Evolutionary conservation across 2,888 invertebrate species (phyloP), one percentile per base, ranked within the genome.

Genomic region (Tiphia femorata): DNA sequence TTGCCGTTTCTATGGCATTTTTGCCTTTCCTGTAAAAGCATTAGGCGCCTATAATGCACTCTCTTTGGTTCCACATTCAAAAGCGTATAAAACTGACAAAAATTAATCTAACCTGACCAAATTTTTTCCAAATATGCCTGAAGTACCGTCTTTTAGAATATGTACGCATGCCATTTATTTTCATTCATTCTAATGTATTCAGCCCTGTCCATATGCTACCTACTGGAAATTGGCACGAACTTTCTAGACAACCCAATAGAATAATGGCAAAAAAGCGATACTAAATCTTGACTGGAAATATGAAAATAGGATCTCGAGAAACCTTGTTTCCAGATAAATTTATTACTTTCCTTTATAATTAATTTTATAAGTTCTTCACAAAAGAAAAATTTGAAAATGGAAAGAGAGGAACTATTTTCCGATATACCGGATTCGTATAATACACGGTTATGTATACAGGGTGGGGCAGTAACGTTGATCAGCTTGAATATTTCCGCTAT

Each of bases 91-190:
- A n/a, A n/a, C n/a, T n/a, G n/a, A n/a, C n/a, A n/a, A n/a, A n/a
- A n/a, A n/a, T n/a, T n/a, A n/a, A n/a, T n/a, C n/a, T n/a, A n/a
- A n/a, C n/a, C n/a, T n/a, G n/a, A n/a, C n/a, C n/a, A n/a, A n/a
- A n/a, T 27, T 38, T 30, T 23, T 51, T 33, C 21, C 17, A 57
- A 46, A 40, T 17, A 51, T 46, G 51, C 35, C 40, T 56, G 47
- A 51, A 56, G 30, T 17, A 40, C 4, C 2, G 14, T 16, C 56
- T 41, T 51, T 56, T 29, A 56, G 8, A 41, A 46, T 23, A 38
- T 56, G 46, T 51, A 23, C 12, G 21, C 42, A 49, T 54, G 30
- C 10, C 20, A 38, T 38, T 38, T 38, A 19, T 20, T 5, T 38
- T 38, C n/a, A 20, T 6, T 38, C 2, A 20, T 38, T 38, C 0